phyloP scores from a whole-genome alignment of 1,140 invertebrate species.

The Adoxophyes honmai region DNA sequence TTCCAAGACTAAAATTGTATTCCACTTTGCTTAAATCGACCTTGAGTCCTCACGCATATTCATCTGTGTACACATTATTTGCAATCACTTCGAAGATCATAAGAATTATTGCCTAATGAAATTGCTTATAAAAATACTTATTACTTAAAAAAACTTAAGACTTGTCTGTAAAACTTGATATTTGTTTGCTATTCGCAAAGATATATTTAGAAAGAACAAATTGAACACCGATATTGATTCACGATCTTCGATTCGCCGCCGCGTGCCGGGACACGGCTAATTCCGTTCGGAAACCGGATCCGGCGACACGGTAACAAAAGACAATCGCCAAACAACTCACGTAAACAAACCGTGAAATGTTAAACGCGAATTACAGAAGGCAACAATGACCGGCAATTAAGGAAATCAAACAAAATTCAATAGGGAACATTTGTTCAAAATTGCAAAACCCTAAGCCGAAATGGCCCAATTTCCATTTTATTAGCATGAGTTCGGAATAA shows the following conservation, averaged over 20 bases:
- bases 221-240: too few relatives aligned
- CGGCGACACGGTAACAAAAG: neutral
- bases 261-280: slow-evolving; percentile 2
- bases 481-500: slow-evolving; percentile 64
- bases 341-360: slow-evolving; percentile 15
- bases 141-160: too few relatives aligned
- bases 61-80: too few relatives aligned
- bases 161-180: too few relatives aligned
- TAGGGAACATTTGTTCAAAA: slow-evolving; percentile 65
- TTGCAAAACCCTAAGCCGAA: slow-evolving; percentile 55
- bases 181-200: too few relatives aligned
- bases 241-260: neutral
- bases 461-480: slow-evolving; percentile 65
- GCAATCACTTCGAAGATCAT: too few relatives aligned
- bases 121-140: too few relatives aligned
- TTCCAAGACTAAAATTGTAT: too few relatives aligned
- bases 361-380: slow-evolving; percentile 25
- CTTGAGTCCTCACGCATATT: too few relatives aligned
- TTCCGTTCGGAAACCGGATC: neutral
- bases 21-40: too few relatives aligned
- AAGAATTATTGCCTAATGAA: too few relatives aligned
- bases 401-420: slow-evolving; percentile 59
- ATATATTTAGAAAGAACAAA: too few relatives aligned
- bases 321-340: neutral
- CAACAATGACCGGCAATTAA: slow-evolving; percentile 48